A percentile compares a stretch with the other conserved stretches of the same genome.
phyloP scores from a whole-genome alignment of 2,797 vertebrate species.

The Notolabrus celidotus region DNA sequence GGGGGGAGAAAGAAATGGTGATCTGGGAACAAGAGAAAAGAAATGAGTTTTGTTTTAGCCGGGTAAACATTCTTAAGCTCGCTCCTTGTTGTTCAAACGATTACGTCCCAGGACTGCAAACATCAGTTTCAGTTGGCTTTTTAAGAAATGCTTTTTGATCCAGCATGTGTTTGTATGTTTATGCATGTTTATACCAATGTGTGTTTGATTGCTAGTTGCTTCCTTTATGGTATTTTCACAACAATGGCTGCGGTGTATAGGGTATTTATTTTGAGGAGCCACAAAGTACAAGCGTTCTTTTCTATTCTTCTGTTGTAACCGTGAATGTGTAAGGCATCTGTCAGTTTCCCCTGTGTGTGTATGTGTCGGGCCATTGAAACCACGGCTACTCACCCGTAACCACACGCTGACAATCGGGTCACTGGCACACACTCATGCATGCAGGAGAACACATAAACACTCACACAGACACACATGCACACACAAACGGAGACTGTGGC shows the following conservation, averaged over 20 bases:
- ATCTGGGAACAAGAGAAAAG: slow-evolving; percentile 17
- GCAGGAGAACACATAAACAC: slow-evolving; percentile 69
- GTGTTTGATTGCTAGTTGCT: slow-evolving; percentile 49
- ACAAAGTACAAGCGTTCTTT: slow-evolving; percentile 34
- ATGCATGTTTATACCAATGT: slow-evolving; percentile 45
- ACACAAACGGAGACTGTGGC: slow-evolving; percentile 39
- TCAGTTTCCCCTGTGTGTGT: slow-evolving; percentile 38
- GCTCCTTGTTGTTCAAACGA: slow-evolving; percentile 40
- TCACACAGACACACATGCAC: slow-evolving; percentile 5
- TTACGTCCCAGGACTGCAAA: slow-evolving; percentile 33
- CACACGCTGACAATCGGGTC: slow-evolving; percentile 68
- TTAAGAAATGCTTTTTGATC: background rate
- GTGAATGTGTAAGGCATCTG: slow-evolving; percentile 54
- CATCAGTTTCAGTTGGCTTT: slow-evolving; percentile 6
- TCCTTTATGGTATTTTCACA: slow-evolving; percentile 65
- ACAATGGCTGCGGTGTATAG: slow-evolving; percentile 54
- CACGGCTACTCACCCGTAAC: slow-evolving; percentile 75
- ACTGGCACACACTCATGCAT: slow-evolving; percentile 70
- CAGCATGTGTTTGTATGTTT: slow-evolving; percentile 38
- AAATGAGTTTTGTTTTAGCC: slow-evolving; percentile 41
- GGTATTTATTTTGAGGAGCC: slow-evolving; percentile 60
- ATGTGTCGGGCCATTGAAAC: slow-evolving; percentile 62
- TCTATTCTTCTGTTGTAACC: slow-evolving; percentile 42
- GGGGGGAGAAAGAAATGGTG: slow-evolving; percentile 27
- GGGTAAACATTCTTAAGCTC: slow-evolving; percentile 46